phyloP scores from a whole-genome alignment of 2,888 invertebrate genomes.

The Campoplex nolae region DNA sequence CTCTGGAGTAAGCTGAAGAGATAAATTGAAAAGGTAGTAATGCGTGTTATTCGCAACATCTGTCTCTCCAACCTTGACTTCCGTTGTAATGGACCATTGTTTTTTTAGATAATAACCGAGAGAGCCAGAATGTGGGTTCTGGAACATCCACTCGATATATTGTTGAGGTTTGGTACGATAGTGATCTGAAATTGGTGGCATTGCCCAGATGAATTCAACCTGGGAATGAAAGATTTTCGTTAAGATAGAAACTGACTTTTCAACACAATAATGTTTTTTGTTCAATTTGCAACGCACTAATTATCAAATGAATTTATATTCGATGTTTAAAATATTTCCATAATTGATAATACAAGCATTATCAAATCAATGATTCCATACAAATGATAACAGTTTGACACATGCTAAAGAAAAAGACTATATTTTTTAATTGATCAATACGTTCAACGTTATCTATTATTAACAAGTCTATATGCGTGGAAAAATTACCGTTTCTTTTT shows the following conservation, averaged over 20 bases:
- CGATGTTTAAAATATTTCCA: background rate
- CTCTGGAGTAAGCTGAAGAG: conserved; percentile 90
- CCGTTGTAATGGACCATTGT: conserved; percentile 91
- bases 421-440: background rate
- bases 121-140: conserved; percentile 94
- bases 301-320: background rate
- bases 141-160: conserved; percentile 89
- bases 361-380: background rate
- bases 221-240: conserved; percentile 72
- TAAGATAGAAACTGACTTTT: background rate
- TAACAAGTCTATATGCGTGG: background rate
- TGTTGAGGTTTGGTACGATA: conserved; percentile 92
- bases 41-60: conserved; percentile 93
- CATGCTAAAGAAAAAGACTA: too few species aligned
- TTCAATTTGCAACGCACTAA: background rate
- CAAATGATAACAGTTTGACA: too few species aligned
- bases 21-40: conserved; percentile 90
- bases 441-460: background rate
- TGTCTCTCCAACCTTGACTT: conserved; percentile 89
- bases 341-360: background rate
- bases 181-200: conserved; percentile 87
- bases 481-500: conserved; percentile 85
- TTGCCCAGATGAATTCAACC: conserved; percentile 87
- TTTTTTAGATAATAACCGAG: conserved; percentile 91
- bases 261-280: background rate